Evolutionary conservation across 37 sponge, comb jelly and placozoan genomes (phyloP), one percentile per base, ranked within the genome.

Genomic region (Halichondria panicea): DNA sequence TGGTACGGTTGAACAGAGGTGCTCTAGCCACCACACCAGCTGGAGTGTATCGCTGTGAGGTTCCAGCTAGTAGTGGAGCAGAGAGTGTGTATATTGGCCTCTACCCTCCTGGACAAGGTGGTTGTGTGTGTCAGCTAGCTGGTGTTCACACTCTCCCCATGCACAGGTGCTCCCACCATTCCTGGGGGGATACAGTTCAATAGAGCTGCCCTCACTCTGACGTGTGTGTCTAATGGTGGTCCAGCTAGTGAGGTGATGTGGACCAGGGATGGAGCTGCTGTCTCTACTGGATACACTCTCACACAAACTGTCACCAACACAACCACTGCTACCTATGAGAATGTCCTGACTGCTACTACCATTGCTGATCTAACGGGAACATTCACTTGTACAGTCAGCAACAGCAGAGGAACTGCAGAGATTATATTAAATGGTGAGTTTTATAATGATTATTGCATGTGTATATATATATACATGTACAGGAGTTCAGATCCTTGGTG

Each of bases 181-280:
- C n/a, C n/a, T n/a, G n/a, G n/a, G n/a, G n/a, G n/a, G n/a, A n/a
- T n/a, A n/a, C n/a, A 18, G 15, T 48, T 48, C 15, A 15, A 48
- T 48, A 48, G 52, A 48, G 15, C 11, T 48, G 11, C 15, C 13
- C 11, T 52, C 36, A 50, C 36, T 52, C 71, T 76, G 33, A 76
- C 76, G 35, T 76, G 76, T 40, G 63, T 53, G 32, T 63, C 64
- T 43, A 63, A 34, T 76, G 65, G 76, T 58, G 48, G 64, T 58
- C 76, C 76, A 28, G 28, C 44, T 48, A 60, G n/a, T 48, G 15
- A 48, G 36, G 76, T 76, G 53, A 43, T 37, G 24, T 76, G 76
- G 76, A 46, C 19, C 21, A 63, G 34, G 50, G 50, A 76, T 76
- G 76, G 76, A n/a, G n/a, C n/a, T n/a, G n/a, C n/a, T n/a, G n/a